Base-by-base conservation (phyloP, 1,140 invertebrate species). In the Bombus ignitus region DNA sequence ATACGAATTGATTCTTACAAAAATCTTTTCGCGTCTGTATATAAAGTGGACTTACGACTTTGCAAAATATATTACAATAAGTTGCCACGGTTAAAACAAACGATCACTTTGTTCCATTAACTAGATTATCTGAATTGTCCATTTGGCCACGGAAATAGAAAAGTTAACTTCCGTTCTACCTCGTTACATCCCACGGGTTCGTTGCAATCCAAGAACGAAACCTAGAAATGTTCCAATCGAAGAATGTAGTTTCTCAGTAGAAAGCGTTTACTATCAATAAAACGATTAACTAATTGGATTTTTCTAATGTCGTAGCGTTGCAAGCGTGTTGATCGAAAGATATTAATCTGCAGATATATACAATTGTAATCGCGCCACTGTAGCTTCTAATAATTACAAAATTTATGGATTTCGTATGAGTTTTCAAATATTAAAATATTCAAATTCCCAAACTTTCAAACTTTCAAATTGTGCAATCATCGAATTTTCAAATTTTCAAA, bases 111-210 rank as follows among this genome's bases (percentile, higher is more conserved):
- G 68, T 82, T 80, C 72, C 42, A 68, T 86, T 84, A 86, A n/a
- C 47, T 80, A 59, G 39, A 79, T 75, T 82, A 89, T 75, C 22
- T 78, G 47, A 85, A 82, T 85, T 81, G 57, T 85, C 22, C 35
- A 78, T 32, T 82, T 70, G 47, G 73, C 32, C 3, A 6, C 44
- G n/a, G 44, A 59, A 57, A 89, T 68, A 86, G 70, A 86, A 86
- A 86, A 89, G 70, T 89, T 78, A 57, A 68, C 28, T 32, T 73
- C 57, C 77, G 62, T 89, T 83, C 37, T 59, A 47, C 28, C 42
- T 68, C 59, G 78, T 70, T 85, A 57, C 47, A 77, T 59, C 8
- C 4, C 47, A 13, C 35, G 6, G 37, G 47, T 65, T 85, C 80
- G 25, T 0, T 35, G 66, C 3, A 18, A n/a, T 57, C 65, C 42